Evolutionary conservation across 2,113 vertebrate species (phyloP).

Genomic region (Thymallus thymallus): DNA sequence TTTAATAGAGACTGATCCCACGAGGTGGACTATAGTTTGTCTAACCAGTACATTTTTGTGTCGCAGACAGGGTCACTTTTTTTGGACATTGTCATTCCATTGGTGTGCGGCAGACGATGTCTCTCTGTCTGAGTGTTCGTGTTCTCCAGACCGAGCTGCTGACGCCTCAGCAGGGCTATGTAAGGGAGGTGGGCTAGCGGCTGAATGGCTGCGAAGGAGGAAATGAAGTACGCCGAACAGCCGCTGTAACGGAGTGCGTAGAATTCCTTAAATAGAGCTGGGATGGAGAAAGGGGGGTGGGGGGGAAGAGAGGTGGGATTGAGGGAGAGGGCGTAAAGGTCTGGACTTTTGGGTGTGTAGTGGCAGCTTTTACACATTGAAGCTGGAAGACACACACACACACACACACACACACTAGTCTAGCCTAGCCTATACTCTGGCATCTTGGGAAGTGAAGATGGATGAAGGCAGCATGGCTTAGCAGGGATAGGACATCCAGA

Average conservation of each 20-base stretch:
- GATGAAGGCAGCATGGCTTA: conserved; percentile 52
- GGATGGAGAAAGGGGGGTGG: neutral
- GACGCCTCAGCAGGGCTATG: neutral
- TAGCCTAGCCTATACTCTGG: conserved; percentile 3
- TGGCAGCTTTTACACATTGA: conserved; percentile 8
- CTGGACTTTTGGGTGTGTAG: conserved; percentile 5
- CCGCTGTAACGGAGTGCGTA: conserved; percentile 1
- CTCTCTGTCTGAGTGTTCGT: no score
- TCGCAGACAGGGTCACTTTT: no score
- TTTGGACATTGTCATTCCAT: no score
- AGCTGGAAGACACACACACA: neutral
- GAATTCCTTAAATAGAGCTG: conserved; percentile 16
- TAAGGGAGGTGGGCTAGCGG: neutral
- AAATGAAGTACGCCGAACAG: conserved; percentile 5
- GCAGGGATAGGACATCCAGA: conserved; percentile 39
- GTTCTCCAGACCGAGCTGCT: neutral
- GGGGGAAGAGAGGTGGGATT: neutral
- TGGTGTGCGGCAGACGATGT: no score
- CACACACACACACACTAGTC: neutral
- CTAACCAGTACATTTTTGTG: no score
- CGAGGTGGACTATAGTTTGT: no score
- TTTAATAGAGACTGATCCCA: no score
- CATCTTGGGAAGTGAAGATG: conserved; percentile 64
- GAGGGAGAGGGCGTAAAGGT: conserved; percentile 18
- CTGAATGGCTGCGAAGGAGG: neutral